Percentiles rank a stretch among this genome's conserved stretches.
Conservation (phyloP, 2,888 invertebrate genomes). For the Octonoba sinensis region DNA sequence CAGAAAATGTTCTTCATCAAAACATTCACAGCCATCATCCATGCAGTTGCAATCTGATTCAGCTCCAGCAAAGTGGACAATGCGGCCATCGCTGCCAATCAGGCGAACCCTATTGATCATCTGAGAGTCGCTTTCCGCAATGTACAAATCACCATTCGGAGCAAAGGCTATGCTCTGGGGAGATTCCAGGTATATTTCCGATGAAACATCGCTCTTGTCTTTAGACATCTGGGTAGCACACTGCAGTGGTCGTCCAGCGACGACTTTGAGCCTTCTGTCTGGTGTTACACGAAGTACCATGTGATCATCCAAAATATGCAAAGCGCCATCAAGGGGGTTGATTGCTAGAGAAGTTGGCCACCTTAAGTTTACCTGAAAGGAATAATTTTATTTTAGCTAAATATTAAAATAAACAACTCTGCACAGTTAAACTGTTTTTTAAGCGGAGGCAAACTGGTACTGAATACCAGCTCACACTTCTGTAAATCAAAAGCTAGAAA, state of each 20-base stretch:
- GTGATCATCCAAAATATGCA: slow-evolving; percentile 96
- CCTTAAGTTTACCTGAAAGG: slow-evolving; percentile 86
- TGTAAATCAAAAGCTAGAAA: not conserved
- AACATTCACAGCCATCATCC: slow-evolving; percentile 71
- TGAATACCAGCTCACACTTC: not conserved
- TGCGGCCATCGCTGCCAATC: slow-evolving; percentile 71
- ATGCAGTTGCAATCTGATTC: slow-evolving; percentile 72
- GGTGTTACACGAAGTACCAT: slow-evolving; percentile 91
- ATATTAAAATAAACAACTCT: not conserved
- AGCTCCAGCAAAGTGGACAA: slow-evolving; percentile 71
- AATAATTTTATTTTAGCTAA: not conserved
- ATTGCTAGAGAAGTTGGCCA: slow-evolving; percentile 98
- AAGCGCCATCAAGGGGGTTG: slow-evolving; percentile 91
- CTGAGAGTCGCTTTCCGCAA: slow-evolving; percentile 92
- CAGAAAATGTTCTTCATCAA: slow-evolving; percentile 70
- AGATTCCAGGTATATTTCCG: slow-evolving; percentile 78
- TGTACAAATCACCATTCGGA: slow-evolving; percentile 90
- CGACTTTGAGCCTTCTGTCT: slow-evolving; percentile 84
- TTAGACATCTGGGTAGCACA: slow-evolving; percentile 76
- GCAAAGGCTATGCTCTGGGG: slow-evolving; percentile 91
- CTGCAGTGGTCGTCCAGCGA: slow-evolving; percentile 94
- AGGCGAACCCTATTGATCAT: slow-evolving; percentile 71
- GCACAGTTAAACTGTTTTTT: too few species aligned
- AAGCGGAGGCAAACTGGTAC: too few species aligned
- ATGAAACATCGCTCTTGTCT: slow-evolving; percentile 68